Evolutionary conservation across 2,113 vertebrate genomes (phyloP), one percentile per base, ranked within the genome.

Genomic region (Pangasianodon gigas): DNA sequence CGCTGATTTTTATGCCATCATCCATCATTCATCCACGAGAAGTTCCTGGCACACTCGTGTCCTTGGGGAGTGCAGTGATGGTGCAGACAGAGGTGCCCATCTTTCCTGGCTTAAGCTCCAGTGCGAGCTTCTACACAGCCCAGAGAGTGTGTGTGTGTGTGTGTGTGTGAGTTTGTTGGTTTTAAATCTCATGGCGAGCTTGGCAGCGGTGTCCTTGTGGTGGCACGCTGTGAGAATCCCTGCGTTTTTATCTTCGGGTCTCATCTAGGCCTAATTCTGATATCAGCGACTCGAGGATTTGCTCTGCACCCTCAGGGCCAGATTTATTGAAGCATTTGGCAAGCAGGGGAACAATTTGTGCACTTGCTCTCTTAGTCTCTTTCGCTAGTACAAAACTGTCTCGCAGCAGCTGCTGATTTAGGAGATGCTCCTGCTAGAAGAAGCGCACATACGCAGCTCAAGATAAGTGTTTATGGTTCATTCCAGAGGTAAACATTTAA

Each of bases 21-120:
- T 91, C 87, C 88, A 90, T 92, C 91, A 90, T 80, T 37, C 85
- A 83, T 91, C 91, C 67, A 82, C 54, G 82, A 88, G 79, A 90
- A 89, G 79, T 82, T 92, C 46, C 69, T 80, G 85, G 69, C 79
- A 62, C n/a, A 26, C 9, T 69, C 0, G 75, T 51, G 89, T 92
- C 91, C 91, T 90, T 84, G 51, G 48, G 79, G 84, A 86, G 18
- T 4, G 32, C n/a, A 9, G 69, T 11, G 60, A 80, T 51, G 41
- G 48, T 84, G 87, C 82, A 86, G 71, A 89, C 87, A 21, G 51
- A 48, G 86, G 32, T 46, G 52, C 37, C 69, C 81, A 77, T 88
- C 88, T 89, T 84, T 51, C 85, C 74, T 89, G 69, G 85, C 85
- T 88, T 79, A 84, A 51, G 52, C 56, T 84, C 41, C 4, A 16